Evolutionary conservation across 2,888 invertebrate species (phyloP).

Genomic region (Epistrophe grossulariae): DNA sequence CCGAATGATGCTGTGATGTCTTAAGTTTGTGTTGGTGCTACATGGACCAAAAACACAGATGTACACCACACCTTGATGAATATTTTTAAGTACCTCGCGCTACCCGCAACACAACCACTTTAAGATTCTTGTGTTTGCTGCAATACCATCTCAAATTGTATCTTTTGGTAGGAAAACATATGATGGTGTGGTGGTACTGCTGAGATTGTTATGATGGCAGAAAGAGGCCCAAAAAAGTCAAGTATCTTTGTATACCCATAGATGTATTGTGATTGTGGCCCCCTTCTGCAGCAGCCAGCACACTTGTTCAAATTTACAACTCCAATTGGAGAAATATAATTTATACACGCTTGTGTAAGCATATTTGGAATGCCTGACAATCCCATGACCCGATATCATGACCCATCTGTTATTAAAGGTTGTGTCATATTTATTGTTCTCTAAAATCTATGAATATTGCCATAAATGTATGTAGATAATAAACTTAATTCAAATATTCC

Average conservation of each 20-base stretch:
- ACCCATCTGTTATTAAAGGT: slow-evolving; percentile 58
- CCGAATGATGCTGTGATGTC: slow-evolving; percentile 46
- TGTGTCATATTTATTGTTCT: slow-evolving; percentile 9
- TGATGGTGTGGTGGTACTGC: background rate
- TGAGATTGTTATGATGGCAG: slow-evolving; percentile 11
- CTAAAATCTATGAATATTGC: background rate
- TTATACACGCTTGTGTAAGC: slow-evolving; percentile 42
- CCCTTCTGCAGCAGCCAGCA: slow-evolving; percentile 12
- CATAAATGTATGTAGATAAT: background rate
- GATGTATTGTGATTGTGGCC: background rate
- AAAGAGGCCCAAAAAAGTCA: slow-evolving; percentile 25
- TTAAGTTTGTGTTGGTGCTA: slow-evolving; percentile 7
- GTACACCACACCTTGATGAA: slow-evolving; percentile 54
- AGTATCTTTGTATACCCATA: background rate
- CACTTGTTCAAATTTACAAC: slow-evolving; percentile 58
- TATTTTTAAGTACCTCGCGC: background rate
- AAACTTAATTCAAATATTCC: background rate
- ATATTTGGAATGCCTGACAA: slow-evolving; percentile 73
- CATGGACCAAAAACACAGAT: slow-evolving; percentile 62
- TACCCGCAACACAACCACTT: background rate
- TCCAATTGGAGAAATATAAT: slow-evolving; percentile 46
- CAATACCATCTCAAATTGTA: slow-evolving; percentile 27
- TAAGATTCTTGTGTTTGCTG: slow-evolving; percentile 5
- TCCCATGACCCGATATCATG: slow-evolving; percentile 66
- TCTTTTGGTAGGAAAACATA: slow-evolving; percentile 34